Percentiles rank a stretch among this genome's conserved stretches.
These are phyloP conservation scores for Triplophysa dalaica DNA, from an alignment of 2,113 vertebrate species.

Conservation along the genomic window DNA sequence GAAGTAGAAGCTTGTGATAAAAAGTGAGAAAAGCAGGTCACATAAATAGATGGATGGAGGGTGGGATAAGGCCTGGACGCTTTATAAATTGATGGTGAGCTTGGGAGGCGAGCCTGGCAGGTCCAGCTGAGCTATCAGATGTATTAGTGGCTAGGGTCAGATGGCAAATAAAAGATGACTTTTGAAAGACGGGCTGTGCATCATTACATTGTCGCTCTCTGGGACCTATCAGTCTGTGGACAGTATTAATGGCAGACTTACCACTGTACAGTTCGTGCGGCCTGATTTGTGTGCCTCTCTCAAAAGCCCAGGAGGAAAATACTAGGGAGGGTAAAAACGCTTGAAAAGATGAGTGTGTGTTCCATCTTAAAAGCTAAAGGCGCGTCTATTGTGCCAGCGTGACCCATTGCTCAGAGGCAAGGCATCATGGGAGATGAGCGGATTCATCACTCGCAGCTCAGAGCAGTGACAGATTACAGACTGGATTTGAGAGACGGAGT, in stretches of 20 bases:
- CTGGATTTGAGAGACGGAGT: constrained; percentile 45
- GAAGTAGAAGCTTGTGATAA: neutral
- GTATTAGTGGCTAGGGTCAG: constrained; percentile 41
- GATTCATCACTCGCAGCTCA: constrained; percentile 47
- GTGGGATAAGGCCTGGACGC: constrained; percentile 32
- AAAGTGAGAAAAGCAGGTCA: neutral
- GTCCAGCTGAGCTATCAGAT: constrained; percentile 49
- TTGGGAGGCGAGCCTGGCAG: constrained; percentile 44
- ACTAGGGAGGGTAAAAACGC: constrained; percentile 28
- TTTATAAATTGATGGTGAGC: constrained; percentile 62
- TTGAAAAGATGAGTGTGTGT: constrained; percentile 34
- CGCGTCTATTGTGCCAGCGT: constrained; percentile 48
- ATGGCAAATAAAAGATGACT: constrained; percentile 62
- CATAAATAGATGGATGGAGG: constrained; percentile 20
- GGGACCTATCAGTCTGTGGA: neutral
- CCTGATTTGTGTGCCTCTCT: constrained; percentile 1
- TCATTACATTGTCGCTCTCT: constrained; percentile 38
- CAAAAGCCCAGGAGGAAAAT: neutral
- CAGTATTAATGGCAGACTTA: constrained; percentile 34
- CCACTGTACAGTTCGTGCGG: neutral
- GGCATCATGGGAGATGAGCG: constrained; percentile 46
- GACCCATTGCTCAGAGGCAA: constrained; percentile 42
- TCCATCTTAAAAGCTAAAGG: constrained; percentile 44
- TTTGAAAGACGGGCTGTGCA: constrained; percentile 37
- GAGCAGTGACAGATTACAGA: constrained; percentile 50